These are phyloP conservation scores for Hippocampus comes DNA, from an alignment of 2,113 vertebrate genomes.

Conservation along the genomic window DNA sequence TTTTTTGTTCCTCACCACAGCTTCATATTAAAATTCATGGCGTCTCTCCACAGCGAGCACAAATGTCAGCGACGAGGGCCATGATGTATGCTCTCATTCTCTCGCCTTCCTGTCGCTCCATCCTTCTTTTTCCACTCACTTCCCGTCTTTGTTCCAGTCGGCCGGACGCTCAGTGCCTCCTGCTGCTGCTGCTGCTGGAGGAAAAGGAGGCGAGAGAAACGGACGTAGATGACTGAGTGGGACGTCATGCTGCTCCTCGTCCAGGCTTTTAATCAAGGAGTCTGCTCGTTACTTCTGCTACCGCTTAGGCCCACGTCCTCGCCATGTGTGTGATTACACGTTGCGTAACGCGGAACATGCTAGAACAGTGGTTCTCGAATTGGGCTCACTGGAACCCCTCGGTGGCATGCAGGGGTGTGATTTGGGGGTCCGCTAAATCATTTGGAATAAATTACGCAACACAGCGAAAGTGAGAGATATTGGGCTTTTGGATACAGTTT, in stretches of 20 bases:
- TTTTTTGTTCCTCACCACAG: conserved; percentile 37
- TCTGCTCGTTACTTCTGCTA: conserved; percentile 29
- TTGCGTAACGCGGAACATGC: conserved; percentile 28
- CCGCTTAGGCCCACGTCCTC: conserved; percentile 31
- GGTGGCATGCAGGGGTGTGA: neutral
- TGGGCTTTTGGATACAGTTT: no score
- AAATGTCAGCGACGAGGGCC: conserved; percentile 66
- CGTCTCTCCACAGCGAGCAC: conserved; percentile 62
- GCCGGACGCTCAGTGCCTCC: conserved; percentile 50
- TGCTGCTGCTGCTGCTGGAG: conserved; percentile 48
- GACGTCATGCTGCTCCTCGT: conserved; percentile 54
- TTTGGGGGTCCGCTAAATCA: neutral
- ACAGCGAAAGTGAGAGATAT: no score
- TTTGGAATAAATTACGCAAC: no score
- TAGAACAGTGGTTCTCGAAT: neutral
- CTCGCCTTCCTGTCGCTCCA: conserved; percentile 67
- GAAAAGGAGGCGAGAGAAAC: conserved; percentile 23
- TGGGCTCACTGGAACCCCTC: neutral
- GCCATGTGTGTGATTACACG: conserved; percentile 30
- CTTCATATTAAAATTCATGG: conserved; percentile 72
- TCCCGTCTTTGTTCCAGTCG: conserved; percentile 59
- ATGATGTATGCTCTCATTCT: conserved; percentile 69
- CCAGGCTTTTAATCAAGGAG: conserved; percentile 59
- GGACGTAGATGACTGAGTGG: conserved; percentile 49
- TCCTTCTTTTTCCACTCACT: conserved; percentile 58